Evolutionary conservation across 2,113 vertebrate genomes (phyloP).

Genomic region (Psophia crepitans): DNA sequence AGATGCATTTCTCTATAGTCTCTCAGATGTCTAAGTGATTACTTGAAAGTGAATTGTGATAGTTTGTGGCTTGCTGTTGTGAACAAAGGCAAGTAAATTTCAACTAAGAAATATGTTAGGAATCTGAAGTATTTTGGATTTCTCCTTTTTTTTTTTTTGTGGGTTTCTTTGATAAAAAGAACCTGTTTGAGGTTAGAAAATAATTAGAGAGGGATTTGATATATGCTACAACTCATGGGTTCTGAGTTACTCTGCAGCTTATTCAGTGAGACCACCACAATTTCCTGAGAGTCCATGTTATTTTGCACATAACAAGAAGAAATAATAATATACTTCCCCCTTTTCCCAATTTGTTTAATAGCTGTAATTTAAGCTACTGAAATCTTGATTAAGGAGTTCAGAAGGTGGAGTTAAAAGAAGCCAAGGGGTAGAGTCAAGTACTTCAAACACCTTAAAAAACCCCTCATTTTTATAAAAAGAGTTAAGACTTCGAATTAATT

Average conservation of each 20-base stretch:
- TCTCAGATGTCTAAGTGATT: background rate
- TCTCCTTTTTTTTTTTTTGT: background rate
- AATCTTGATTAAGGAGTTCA: constrained; percentile 26
- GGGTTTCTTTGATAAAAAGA: background rate
- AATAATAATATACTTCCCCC: background rate
- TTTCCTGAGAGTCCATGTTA: background rate
- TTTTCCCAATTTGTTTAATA: constrained; percentile 17
- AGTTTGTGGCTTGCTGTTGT: background rate
- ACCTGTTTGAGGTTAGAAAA: background rate
- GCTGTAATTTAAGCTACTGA: background rate
- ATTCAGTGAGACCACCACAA: background rate
- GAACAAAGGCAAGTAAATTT: background rate
- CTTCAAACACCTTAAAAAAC: background rate
- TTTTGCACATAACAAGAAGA: background rate
- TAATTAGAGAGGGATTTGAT: background rate
- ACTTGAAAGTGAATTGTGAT: background rate
- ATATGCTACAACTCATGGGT: background rate
- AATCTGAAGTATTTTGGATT: background rate
- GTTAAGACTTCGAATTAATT: background rate
- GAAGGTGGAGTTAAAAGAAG: constrained; percentile 3
- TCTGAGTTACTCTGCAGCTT: background rate
- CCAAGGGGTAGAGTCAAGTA: background rate
- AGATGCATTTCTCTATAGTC: background rate
- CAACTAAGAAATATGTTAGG: background rate
- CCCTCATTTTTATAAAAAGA: background rate